Evolutionary conservation across 2,797 vertebrate species (phyloP), one percentile per base, ranked within the genome.

Genomic region (Enteromius thamalakanensis): DNA sequence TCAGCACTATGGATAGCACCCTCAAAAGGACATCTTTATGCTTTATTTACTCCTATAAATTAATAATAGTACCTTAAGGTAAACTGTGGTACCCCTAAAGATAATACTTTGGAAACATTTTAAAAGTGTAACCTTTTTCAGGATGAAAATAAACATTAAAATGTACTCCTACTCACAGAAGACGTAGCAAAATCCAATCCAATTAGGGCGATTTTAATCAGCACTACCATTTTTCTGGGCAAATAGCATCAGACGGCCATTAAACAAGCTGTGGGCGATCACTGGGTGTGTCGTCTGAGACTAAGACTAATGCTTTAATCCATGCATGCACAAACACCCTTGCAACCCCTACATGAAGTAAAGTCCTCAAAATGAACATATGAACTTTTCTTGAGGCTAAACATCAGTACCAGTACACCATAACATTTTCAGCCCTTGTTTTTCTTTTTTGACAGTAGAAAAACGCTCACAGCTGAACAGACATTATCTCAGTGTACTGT

Each of bases 211-310:
- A 72, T 51, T 72, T 72, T 8, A 4, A 26, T 2, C 45, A 72
- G 21, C 29, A 17, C 17, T 34, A 17, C 47, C 47, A 74, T 74
- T 53, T 19, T 21, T 74, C 26, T 34, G 17, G 26, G 47, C 49
- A 74, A 74, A 53, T 21, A 14, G 10, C 71, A 14, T 55, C 19
- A 74, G 49, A 53, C 47, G 11, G 71, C n/a, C 29, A 74, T 74
- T 74, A 55, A 74, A 74, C 6, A 14, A 74, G 53, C 19, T 8
- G 71, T 74, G 29, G 29, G 29, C 6, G 0, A 29, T 53, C 71
- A 5, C 10, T 74, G 49, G 19, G 53, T 42, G 34, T 58, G 34
- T 1, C 12, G 4, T 40, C 72, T 75, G 32, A 55, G 29, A 21
- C 29, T 37, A 34, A 58, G 51, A 78, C 60, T 65, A 78, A 78